Percentiles rank a stretch among this genome's conserved stretches.
Conservation (phyloP, 2,113 vertebrate species). For the Numenius arquata region DNA sequence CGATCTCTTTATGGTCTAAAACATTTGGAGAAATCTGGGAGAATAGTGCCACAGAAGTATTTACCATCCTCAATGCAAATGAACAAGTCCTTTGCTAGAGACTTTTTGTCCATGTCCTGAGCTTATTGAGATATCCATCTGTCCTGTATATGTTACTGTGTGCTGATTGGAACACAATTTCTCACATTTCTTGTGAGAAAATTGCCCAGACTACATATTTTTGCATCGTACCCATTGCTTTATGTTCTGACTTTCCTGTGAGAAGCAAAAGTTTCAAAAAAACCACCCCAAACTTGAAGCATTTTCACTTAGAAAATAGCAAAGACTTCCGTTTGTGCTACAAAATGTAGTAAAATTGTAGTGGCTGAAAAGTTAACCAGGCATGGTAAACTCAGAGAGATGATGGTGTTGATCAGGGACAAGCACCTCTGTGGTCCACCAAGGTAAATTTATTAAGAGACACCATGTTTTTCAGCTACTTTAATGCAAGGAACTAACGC, state of each 20-base stretch:
- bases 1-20: neutral
- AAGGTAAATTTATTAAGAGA: neutral
- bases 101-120: neutral
- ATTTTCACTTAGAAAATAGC: neutral
- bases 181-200: neutral
- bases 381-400: neutral
- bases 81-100: neutral
- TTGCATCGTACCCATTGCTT: neutral
- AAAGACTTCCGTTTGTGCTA: neutral
- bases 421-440: too few relatives aligned
- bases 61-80: neutral
- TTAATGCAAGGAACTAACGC: neutral
- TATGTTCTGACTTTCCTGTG: neutral
- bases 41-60: neutral
- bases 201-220: neutral
- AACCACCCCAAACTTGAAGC: rapidly evolving
- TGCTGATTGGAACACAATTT: neutral
- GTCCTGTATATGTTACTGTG: neutral
- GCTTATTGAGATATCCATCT: neutral
- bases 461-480: neutral
- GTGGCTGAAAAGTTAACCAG: neutral
- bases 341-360: neutral
- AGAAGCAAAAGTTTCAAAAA: neutral
- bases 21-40: neutral
- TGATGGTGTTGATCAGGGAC: neutral